Conservation (phyloP, 1,140 invertebrate species). For the Cyphomyrmex costatus region DNA sequence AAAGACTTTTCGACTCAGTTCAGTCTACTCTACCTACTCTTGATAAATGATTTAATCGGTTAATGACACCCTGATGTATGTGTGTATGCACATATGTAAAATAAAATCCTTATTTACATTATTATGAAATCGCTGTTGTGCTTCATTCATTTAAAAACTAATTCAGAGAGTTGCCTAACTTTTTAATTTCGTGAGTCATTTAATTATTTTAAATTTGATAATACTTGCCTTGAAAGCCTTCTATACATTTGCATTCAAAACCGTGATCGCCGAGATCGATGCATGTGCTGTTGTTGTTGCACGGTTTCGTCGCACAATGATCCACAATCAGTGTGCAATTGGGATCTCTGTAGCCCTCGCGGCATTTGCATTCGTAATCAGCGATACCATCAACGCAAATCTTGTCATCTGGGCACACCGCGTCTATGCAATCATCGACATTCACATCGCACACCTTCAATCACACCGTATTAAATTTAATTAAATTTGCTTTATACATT, state of each 20-base stretch:
- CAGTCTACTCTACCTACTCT: too few relatives aligned
- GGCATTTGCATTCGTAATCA: conserved; percentile 93
- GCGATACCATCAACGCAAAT: conserved; percentile 90
- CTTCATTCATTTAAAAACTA: too few relatives aligned
- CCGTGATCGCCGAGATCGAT: conserved; percentile 85
- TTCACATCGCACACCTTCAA: conserved; percentile 90
- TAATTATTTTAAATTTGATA: not conserved
- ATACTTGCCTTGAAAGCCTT: conserved; percentile 82
- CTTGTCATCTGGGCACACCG: conserved; percentile 89
- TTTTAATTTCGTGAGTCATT: not conserved
- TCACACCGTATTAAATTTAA: not conserved
- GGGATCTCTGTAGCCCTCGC: conserved; percentile 91
- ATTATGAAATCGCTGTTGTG: too few relatives aligned
- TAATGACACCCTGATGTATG: too few relatives aligned
- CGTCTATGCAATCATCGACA: conserved; percentile 91
- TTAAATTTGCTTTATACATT: not conserved
- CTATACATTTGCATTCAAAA: conserved; percentile 88
- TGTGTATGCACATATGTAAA: too few relatives aligned
- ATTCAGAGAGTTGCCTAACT: too few relatives aligned
- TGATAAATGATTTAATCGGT: too few relatives aligned
- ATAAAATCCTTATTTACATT: too few relatives aligned
- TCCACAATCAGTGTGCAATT: conserved; percentile 89
- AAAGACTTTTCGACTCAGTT: too few relatives aligned
- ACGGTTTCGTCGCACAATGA: conserved; percentile 87
- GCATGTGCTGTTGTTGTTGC: conserved; percentile 87